These are phyloP conservation scores for Laothoe populi DNA, from an alignment of 2,888 invertebrate species.

Conservation along the genomic window DNA sequence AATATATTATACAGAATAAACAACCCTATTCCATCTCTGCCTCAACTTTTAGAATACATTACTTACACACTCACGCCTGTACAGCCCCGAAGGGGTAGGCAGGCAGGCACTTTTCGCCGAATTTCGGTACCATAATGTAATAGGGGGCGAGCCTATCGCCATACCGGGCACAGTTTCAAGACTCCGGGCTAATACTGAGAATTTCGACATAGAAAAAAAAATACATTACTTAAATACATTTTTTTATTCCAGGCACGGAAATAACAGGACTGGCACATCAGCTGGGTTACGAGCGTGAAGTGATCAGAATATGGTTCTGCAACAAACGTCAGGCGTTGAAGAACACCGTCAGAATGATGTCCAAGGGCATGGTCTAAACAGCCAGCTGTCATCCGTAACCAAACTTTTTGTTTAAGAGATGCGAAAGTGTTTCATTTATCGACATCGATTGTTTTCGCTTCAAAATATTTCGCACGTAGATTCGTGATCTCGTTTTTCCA, in stretches of 20 bases:
- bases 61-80: too few species aligned
- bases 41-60: too few species aligned
- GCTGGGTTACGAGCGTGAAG: constrained; percentile 98
- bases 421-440: constrained; percentile 48
- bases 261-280: constrained; percentile 98
- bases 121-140: too few species aligned
- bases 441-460: constrained; percentile 60
- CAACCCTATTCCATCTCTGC: too few species aligned
- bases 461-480: constrained; percentile 20
- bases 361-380: constrained; percentile 91
- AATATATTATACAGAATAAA: too few species aligned
- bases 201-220: too few species aligned
- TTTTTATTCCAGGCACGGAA: constrained; percentile 92
- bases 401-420: constrained; percentile 46
- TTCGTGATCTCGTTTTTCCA: constrained; percentile 27
- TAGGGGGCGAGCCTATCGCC: too few species aligned
- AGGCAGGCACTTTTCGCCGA: too few species aligned
- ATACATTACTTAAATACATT: constrained; percentile 27
- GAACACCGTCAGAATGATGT: constrained; percentile 98
- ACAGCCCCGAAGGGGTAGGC: too few species aligned
- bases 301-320: constrained; percentile 99
- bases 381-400: constrained; percentile 33
- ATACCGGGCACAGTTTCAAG: too few species aligned
- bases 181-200: too few species aligned
- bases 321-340: constrained; percentile 99